A percentile compares a stretch with the other conserved stretches of the same genome.
Conservation (phyloP, 2,888 invertebrate genomes). For the Caenorhabditis sp. region DNA sequence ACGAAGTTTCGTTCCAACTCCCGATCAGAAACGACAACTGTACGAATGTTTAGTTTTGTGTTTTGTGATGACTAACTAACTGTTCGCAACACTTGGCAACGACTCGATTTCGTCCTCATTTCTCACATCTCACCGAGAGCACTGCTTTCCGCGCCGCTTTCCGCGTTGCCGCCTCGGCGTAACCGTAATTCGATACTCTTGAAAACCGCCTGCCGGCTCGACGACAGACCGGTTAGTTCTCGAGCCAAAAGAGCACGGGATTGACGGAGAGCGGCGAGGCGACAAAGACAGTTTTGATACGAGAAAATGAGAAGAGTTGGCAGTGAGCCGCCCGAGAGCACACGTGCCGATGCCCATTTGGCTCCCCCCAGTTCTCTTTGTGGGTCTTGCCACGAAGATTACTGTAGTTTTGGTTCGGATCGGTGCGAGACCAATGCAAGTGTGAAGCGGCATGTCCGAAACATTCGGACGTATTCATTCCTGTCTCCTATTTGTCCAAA, state of each 20-base stretch:
- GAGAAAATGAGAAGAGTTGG: slow-evolving; percentile 19
- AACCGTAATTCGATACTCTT: slow-evolving; percentile 55
- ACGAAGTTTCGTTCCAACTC: too few species aligned
- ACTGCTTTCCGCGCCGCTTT: slow-evolving; percentile 23
- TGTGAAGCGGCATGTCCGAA: background rate
- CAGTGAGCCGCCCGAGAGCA: slow-evolving; percentile 30
- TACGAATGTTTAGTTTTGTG: slow-evolving; percentile 7
- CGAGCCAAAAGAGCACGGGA: too few species aligned
- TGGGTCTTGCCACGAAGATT: too few species aligned
- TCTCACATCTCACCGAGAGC: too few species aligned
- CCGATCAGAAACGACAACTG: slow-evolving; percentile 14
- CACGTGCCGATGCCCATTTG: too few species aligned
- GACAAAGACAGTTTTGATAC: slow-evolving; percentile 33
- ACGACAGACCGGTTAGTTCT: slow-evolving; percentile 37
- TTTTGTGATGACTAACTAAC: too few species aligned
- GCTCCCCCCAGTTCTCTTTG: too few species aligned
- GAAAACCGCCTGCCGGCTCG: slow-evolving; percentile 24
- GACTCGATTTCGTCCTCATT: too few species aligned
- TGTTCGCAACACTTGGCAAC: too few species aligned
- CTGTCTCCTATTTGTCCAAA: slow-evolving; percentile 30
- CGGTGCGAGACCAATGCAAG: too few species aligned
- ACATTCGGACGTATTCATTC: background rate
- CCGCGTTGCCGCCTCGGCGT: slow-evolving; percentile 6
- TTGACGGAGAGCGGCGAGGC: too few species aligned
- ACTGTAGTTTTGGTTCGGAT: too few species aligned